Evolutionary conservation across 64 coral and sea anemone genomes (phyloP), one percentile per base, ranked within the genome.

Genomic region (Porites lutea): DNA sequence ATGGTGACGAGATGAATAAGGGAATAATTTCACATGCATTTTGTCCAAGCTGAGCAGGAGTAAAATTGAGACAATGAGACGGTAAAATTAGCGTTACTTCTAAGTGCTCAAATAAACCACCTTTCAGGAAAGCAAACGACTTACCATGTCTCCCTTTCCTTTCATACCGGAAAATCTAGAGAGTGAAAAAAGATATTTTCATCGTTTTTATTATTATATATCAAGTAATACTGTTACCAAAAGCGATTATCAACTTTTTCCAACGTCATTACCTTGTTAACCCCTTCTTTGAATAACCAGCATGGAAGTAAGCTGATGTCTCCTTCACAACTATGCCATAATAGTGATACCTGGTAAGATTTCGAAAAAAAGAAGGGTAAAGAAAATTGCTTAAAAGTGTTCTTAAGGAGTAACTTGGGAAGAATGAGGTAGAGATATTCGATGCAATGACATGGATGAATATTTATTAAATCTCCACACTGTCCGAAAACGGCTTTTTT

Each of bases 261-360:
- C 27, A 37, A 37, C 27, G 27, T 37, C 27, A 37, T 3, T 55
- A 96, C 95, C 95, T 97, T 77, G 95, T 90, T 27, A 97, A 76
- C 0, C 95, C 95, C 49, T 96, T 95, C 75, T 93, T 93, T 10
- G 91, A 96, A 90, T 98, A 98, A 62, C 94, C 97, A 0, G 97
- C 89, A 78, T 98, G 97, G 59, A 93, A 98, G 79, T 98, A 98
- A 18, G 90, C 82, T 9, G 97, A 98, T 5, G 97, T 96, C 21
- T 98, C 94, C 12, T 91, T 93, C 43, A 98, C 94, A 61, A 89
- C 75, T 8, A 98, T 98, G 5, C 97, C 97, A 74, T 98, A 98
- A 92, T 98, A 97, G 49, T 97, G 95, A 53, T 97, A 97, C 23
- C 95, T 97, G 73, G 13, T 3, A 2, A 4, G 8, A 90, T 72